Conservation (phyloP, 2,797 vertebrate species). For the Molossus molossus region DNA sequence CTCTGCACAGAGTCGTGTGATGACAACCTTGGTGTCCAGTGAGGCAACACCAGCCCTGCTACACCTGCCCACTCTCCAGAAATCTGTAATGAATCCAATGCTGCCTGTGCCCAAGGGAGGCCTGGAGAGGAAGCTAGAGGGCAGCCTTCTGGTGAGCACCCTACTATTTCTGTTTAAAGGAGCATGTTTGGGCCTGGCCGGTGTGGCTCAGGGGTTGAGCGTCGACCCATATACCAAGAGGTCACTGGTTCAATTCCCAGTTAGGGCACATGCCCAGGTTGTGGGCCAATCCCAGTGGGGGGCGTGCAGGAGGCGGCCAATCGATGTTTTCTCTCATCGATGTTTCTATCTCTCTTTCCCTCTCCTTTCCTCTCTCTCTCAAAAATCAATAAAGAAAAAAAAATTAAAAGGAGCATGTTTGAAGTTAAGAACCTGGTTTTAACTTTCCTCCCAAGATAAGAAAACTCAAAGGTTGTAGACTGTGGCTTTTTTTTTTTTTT, state of each 20-base stretch:
- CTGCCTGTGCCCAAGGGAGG: neutral
- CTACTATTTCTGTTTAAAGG: slow-evolving; percentile 75
- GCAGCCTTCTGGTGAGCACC: neutral
- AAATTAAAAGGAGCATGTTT: slow-evolving; percentile 63
- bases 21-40: neutral
- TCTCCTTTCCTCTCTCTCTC: too few relatives aligned
- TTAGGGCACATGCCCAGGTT: too few relatives aligned
- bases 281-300: too few relatives aligned
- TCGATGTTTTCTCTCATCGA: too few relatives aligned
- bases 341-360: too few relatives aligned
- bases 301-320: too few relatives aligned
- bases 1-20: neutral
- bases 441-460: slow-evolving; percentile 75
- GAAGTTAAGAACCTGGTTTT: slow-evolving; percentile 74
- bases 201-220: too few relatives aligned
- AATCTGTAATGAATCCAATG: neutral
- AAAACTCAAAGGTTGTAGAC: slow-evolving; percentile 74
- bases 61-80: neutral
- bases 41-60: neutral
- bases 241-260: too few relatives aligned
- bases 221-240: too few relatives aligned
- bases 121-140: neutral
- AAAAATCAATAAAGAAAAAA: too few relatives aligned
- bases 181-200: slow-evolving; percentile 7
- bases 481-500: slow-evolving; percentile 64